Evolutionary conservation across 2,797 vertebrate species (phyloP).

Genomic region (Scarus forsteni): DNA sequence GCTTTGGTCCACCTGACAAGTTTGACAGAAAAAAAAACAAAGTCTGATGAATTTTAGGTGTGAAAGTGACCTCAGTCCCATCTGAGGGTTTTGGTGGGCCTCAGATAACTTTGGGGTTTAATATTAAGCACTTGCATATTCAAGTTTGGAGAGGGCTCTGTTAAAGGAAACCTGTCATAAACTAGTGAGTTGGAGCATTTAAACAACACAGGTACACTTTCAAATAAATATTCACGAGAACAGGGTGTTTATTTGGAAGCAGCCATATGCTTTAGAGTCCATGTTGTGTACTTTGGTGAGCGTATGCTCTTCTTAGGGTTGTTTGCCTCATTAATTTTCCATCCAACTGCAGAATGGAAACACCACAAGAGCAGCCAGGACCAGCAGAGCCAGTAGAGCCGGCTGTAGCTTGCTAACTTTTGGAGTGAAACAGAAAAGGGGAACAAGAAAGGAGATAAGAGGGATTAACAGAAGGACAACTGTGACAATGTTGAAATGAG

Average conservation of each 20-base stretch:
- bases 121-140: too few relatives aligned
- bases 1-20: too few relatives aligned
- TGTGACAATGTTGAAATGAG: conserved; percentile 32
- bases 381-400: conserved; percentile 53
- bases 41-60: too few relatives aligned
- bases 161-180: conserved; percentile 5
- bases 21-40: too few relatives aligned
- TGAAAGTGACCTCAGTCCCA: too few relatives aligned
- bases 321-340: conserved; percentile 75
- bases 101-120: too few relatives aligned
- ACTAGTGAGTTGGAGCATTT: background rate
- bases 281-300: conserved; percentile 53
- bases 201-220: conserved; percentile 26
- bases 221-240: conserved; percentile 31
- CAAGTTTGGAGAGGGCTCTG: background rate
- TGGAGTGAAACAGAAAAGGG: conserved; percentile 44
- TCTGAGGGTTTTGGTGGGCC: too few relatives aligned
- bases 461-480: conserved; percentile 20
- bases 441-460: conserved; percentile 19
- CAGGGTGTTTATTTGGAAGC: conserved; percentile 46
- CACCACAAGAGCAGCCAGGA: conserved; percentile 55
- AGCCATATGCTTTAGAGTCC: conserved; percentile 31
- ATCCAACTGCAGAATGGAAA: conserved; percentile 76
- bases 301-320: conserved; percentile 61
- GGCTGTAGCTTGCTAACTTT: conserved; percentile 54